Base-by-base conservation (phyloP, 2,113 vertebrate species). In the Ranitomeya variabilis region DNA sequence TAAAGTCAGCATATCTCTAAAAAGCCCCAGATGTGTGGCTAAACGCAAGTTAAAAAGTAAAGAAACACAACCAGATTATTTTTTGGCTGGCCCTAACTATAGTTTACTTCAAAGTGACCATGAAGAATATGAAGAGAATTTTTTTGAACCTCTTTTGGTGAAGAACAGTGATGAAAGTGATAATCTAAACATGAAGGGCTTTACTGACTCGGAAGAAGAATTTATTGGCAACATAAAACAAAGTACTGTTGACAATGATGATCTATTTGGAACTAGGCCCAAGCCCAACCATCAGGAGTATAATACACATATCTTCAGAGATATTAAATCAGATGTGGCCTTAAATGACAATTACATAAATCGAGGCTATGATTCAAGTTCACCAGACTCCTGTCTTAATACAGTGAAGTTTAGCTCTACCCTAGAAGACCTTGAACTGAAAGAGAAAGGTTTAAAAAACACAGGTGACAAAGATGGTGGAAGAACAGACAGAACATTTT, bases 331-430 rank as follows among this genome's bases (percentile, higher is more conserved):
- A 31, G 60, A 45, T 54, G 5, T 26, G 31, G 45, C 55, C 15
- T 1, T n/a, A 66, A 77, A 64, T 8, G n/a, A 37, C 45, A 64
- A 54, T 54, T 87, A 13, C 66, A 57, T 73, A 64, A 62, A 45
- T 31, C 60, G 18, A 52, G 67, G 76, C 76, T 59, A 64, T 66
- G 55, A 21, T 21, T 16, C 37, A 76, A 76, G 80, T 9, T 88
- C 87, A 52, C 45, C 31, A 9, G 59, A 67, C 7, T 89, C 81
- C 3, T 37, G 51, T 76, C 51, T 89, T 78, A 19, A 69, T 51
- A 84, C 87, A 21, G 87, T 84, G 84, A 89, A 81, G 66, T 59
- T 89, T 37, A 26, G 67, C 66, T 16, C 59, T 45, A 15, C 83
- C 23, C n/a, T 88, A 9, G 31, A 26, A 54, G 52, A 88, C 9